These are phyloP conservation scores for Scaptomyza caliginosa DNA, from an alignment of 2,888 invertebrate species.

Conservation along the genomic window DNA sequence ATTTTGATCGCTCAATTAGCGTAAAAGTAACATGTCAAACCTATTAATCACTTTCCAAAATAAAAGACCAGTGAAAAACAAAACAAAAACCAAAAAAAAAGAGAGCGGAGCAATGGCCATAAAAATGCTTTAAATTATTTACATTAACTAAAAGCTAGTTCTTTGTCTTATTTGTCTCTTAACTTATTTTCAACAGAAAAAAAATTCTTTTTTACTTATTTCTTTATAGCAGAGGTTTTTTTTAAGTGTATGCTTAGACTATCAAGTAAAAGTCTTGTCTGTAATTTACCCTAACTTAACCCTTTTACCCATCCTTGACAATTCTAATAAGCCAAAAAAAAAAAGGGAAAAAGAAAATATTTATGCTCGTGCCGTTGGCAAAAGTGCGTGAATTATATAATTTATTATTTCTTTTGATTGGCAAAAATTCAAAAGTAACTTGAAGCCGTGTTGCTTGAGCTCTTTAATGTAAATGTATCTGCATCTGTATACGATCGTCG, in stretches of 20 bases:
- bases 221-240: too few species aligned
- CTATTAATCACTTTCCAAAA: slow-evolving; percentile 76
- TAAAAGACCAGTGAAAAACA: slow-evolving; percentile 24
- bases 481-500: slow-evolving; percentile 1
- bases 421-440: slow-evolving; percentile 73
- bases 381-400: slow-evolving; percentile 77
- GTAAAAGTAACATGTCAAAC: slow-evolving; percentile 79
- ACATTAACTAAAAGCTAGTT: too few species aligned
- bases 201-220: too few species aligned
- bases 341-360: background rate
- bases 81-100: slow-evolving; percentile 1
- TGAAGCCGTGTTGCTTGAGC: slow-evolving; percentile 23
- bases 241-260: too few species aligned
- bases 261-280: too few species aligned
- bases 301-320: too few species aligned
- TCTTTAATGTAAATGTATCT: slow-evolving; percentile 17
- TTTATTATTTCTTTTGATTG: slow-evolving; percentile 78
- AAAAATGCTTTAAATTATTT: too few species aligned
- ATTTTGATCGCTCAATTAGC: slow-evolving; percentile 80
- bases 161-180: too few species aligned
- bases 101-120: background rate
- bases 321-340: slow-evolving; percentile 1
- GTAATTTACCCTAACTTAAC: too few species aligned
- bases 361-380: slow-evolving; percentile 58
- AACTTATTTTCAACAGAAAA: too few species aligned